A percentile compares a stretch with the other conserved stretches of the same genome.
Conservation (phyloP, 1,140 invertebrate genomes). For the Achroia grisella region DNA sequence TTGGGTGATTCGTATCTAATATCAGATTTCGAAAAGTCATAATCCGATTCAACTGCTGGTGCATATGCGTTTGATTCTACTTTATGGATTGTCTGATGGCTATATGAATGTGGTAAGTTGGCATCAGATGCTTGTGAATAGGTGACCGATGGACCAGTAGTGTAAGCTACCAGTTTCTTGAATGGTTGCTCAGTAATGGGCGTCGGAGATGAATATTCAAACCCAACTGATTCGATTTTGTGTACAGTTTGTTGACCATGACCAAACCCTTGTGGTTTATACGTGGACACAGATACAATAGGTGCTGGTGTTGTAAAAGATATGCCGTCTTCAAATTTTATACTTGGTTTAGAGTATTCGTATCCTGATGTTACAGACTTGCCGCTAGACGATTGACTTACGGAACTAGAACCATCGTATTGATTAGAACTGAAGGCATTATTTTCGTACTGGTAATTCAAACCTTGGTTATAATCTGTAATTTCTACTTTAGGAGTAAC, state of each 20-base stretch:
- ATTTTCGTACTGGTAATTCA: constrained; percentile 33
- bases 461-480: constrained; percentile 35
- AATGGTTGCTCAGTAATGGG: constrained; percentile 63
- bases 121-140: constrained; percentile 30
- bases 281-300: constrained; percentile 37
- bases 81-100: constrained; percentile 33
- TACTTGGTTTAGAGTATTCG: constrained; percentile 58
- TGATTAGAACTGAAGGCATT: constrained; percentile 15
- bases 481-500: constrained; percentile 32
- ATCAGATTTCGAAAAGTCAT: constrained; percentile 15
- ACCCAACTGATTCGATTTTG: constrained; percentile 31
- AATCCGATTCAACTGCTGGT: no score
- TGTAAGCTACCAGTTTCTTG: constrained; percentile 67
- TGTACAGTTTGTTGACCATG: constrained; percentile 50
- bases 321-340: constrained; percentile 56
- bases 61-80: constrained; percentile 4
- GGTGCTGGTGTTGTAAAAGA: constrained; percentile 42
- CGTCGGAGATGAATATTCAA: constrained; percentile 34
- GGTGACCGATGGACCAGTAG: constrained; percentile 52
- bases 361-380: constrained; percentile 47
- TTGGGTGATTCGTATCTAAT: constrained; percentile 33
- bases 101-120: constrained; percentile 26
- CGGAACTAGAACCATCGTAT: constrained; percentile 3
- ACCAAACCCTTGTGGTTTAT: constrained; percentile 39
- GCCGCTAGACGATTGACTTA: constrained; percentile 10